Base-by-base conservation (phyloP, 2,797 vertebrate genomes). In the Bryconaethiops microstoma region DNA sequence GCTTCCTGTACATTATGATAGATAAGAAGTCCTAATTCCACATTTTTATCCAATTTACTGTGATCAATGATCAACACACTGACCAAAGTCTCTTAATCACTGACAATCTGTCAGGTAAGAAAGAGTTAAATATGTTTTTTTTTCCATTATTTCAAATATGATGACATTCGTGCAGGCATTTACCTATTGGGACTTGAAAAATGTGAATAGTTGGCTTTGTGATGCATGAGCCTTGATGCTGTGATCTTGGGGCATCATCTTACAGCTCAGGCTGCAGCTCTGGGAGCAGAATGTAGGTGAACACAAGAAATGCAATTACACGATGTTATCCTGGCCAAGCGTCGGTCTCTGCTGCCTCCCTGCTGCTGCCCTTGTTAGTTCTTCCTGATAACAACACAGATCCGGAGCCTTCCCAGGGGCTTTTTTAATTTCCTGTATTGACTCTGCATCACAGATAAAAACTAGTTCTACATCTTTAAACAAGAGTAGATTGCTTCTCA, bases 371-470 rank as follows among this genome's bases (percentile, higher is more conserved):
- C 73, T 80, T 77, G 69, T 80, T 82, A 78, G 21, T 57, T 81
- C 57, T 71, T 74, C 63, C 67, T 83, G 35, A 82, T 60, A 35
- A 64, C 60, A 74, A 74, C 65, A 74, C 81, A 59, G 67, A 83
- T 76, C 57, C 29, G 74, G 55, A 64, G 73, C 68, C 50, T 59
- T 76, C 74, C 65, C 67, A 55, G 21, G 16, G 77, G 62, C 48
- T 68, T 71, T 86, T 67, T 86, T 83, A 79, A 86, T 86, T 83
- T 85, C 85, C 83, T 79, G 78, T 78, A 82, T 83, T 79, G 83
- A 83, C 79, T 78, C 67, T 54, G 40, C 55, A 84, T 83, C 2
- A 35, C 76, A 77, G 75, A 84, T 78, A 74, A 81, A 62, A 81
- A 81, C 83, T 67, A 79, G 63, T 73, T 70, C 78, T 76, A 62